These are phyloP conservation scores for Cheilosia vernalis DNA, from an alignment of 2,888 invertebrate genomes.

Conservation along the genomic window DNA sequence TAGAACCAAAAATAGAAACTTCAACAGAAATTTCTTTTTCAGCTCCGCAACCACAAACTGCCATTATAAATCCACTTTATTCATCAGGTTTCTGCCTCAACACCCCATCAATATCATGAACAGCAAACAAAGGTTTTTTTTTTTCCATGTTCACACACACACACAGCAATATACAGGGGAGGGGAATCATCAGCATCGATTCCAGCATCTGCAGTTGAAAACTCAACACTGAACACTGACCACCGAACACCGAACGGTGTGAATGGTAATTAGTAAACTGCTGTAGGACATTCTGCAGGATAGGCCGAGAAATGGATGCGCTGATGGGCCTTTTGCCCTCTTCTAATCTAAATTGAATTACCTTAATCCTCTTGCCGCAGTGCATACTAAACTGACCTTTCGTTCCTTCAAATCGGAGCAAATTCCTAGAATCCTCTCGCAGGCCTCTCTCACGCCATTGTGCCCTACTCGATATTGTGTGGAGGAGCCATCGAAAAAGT, in stretches of 20 bases:
- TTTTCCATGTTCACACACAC: constrained; percentile 10
- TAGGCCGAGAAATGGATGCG: constrained; percentile 31
- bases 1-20: constrained; percentile 1
- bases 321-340: constrained; percentile 10
- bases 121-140: constrained; percentile 56
- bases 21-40: constrained; percentile 35
- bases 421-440: constrained; percentile 21
- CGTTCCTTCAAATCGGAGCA: constrained; percentile 18
- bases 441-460: not conserved
- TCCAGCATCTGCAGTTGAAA: constrained; percentile 57
- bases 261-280: constrained; percentile 61
- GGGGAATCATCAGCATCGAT: constrained; percentile 57
- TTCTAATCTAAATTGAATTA: constrained; percentile 70
- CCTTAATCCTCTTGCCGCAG: constrained; percentile 64
- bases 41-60: not conserved
- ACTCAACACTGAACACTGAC: not conserved
- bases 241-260: constrained; percentile 10
- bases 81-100: constrained; percentile 66
- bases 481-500: constrained; percentile 47
- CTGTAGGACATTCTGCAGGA: constrained; percentile 50
- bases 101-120: constrained; percentile 61
- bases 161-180: not conserved
- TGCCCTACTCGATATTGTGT: constrained; percentile 14
- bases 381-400: constrained; percentile 66
- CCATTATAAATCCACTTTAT: constrained; percentile 57